Conservation (phyloP, 2,888 invertebrate species). For the Xylocampa areola region DNA sequence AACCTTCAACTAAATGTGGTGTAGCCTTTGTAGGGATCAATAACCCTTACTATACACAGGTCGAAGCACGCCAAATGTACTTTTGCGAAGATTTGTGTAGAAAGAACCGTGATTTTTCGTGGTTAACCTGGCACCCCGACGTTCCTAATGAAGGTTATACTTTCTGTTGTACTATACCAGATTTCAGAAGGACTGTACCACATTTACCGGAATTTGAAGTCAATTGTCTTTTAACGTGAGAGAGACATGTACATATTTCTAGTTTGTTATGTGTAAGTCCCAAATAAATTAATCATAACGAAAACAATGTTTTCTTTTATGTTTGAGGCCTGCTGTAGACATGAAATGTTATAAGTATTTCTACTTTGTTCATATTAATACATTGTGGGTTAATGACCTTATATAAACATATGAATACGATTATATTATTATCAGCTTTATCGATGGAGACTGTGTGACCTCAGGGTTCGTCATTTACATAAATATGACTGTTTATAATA, state of each 20-base stretch:
- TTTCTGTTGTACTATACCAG: slow-evolving; percentile 90
- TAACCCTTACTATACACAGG: slow-evolving; percentile 87
- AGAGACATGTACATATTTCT: background rate
- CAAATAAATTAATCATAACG: slow-evolving; percentile 23
- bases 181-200: slow-evolving; percentile 84
- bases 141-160: slow-evolving; percentile 86
- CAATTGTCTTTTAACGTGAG: slow-evolving; percentile 71
- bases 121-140: slow-evolving; percentile 90
- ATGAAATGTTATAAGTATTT: no score
- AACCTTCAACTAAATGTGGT: slow-evolving; percentile 82
- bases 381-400: slow-evolving; percentile 32
- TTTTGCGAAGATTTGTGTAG: slow-evolving; percentile 88
- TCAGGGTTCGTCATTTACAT: slow-evolving; percentile 10
- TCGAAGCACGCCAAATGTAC: slow-evolving; percentile 71
- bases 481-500: background rate
- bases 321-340: no score
- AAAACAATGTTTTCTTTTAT: background rate
- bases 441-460: slow-evolving; percentile 31
- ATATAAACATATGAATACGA: slow-evolving; percentile 16
- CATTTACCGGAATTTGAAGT: slow-evolving; percentile 89
- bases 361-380: background rate
- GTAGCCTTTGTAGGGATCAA: slow-evolving; percentile 91
- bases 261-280: slow-evolving; percentile 8
- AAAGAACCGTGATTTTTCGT: slow-evolving; percentile 84
- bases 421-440: slow-evolving; percentile 31